A percentile compares a stretch with the other conserved stretches of the same genome.
Evolutionary conservation across 2,888 invertebrate species (phyloP).

Genomic region (Osmoderma eremita): DNA sequence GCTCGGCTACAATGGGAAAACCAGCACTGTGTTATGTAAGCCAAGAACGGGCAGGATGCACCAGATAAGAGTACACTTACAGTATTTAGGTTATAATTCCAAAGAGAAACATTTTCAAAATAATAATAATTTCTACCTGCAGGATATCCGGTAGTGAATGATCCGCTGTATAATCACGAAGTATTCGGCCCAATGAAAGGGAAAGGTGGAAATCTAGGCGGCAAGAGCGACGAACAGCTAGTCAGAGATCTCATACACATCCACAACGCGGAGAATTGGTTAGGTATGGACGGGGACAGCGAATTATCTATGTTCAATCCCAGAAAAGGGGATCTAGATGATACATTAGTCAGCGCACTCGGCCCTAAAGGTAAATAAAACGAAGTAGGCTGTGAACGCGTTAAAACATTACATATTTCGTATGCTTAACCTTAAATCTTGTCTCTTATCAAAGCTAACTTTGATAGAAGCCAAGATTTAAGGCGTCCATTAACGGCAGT

Average conservation of each 20-base stretch:
- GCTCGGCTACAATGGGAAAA: slow-evolving; percentile 86
- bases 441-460: too few relatives aligned
- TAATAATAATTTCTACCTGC: neutral
- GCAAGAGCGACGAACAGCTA: slow-evolving; percentile 88
- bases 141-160: slow-evolving; percentile 98
- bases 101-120: neutral
- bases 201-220: slow-evolving; percentile 86
- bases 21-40: slow-evolving; percentile 93
- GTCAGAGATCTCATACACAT: slow-evolving; percentile 89
- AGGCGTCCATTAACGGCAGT: too few relatives aligned
- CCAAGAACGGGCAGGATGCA: slow-evolving; percentile 98
- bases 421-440: neutral
- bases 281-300: slow-evolving; percentile 89
- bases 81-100: slow-evolving; percentile 83
- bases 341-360: slow-evolving; percentile 62
- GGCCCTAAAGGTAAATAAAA: slow-evolving; percentile 60
- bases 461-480: too few relatives aligned
- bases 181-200: slow-evolving; percentile 96
- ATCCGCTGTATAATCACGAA: slow-evolving; percentile 95
- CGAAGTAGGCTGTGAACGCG: neutral
- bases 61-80: slow-evolving; percentile 97
- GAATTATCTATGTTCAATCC: slow-evolving; percentile 84
- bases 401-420: neutral
- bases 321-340: slow-evolving; percentile 72
- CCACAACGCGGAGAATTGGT: slow-evolving; percentile 95